Percentiles rank a stretch among this genome's conserved stretches.
These are phyloP conservation scores for Daphoenositta chrysoptera DNA, from an alignment of 2,113 vertebrate genomes.

Conservation along the genomic window DNA sequence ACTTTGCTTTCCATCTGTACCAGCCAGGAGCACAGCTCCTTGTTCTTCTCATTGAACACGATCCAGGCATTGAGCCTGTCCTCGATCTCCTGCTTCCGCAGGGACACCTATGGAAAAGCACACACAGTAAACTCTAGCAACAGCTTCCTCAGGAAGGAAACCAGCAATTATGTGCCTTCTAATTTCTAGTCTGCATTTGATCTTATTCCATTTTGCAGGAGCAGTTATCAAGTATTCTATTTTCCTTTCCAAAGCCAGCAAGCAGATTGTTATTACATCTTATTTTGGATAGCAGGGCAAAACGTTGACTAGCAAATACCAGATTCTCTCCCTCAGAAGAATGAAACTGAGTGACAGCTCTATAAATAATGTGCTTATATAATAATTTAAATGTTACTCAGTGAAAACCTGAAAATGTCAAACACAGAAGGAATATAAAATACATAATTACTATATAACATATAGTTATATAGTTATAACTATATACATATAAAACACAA, in stretches of 20 bases:
- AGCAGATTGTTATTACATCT: neutral
- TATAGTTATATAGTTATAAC: too few species aligned
- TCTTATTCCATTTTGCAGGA: neutral
- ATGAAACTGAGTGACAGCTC: neutral
- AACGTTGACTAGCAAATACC: neutral
- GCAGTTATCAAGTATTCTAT: neutral
- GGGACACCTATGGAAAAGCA: constrained; percentile 77
- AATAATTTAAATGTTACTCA: neutral
- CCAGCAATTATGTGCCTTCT: neutral
- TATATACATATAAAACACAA: neutral
- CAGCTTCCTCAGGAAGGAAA: neutral
- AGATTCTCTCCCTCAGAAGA: neutral
- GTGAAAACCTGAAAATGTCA: neutral
- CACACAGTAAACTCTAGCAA: neutral
- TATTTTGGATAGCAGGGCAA: neutral
- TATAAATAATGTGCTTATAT: neutral
- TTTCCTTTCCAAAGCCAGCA: neutral
- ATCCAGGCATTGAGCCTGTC: constrained; percentile 90
- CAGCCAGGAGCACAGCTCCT: constrained; percentile 92
- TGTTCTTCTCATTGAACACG: constrained; percentile 91
- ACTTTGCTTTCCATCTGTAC: constrained; percentile 92
- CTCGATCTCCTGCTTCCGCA: constrained; percentile 86
- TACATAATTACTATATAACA: neutral
- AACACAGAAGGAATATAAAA: neutral
- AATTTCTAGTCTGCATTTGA: neutral